Evolutionary conservation across 1,140 invertebrate genomes (phyloP).

Genomic region (Ceratosolen fusciceps): DNA sequence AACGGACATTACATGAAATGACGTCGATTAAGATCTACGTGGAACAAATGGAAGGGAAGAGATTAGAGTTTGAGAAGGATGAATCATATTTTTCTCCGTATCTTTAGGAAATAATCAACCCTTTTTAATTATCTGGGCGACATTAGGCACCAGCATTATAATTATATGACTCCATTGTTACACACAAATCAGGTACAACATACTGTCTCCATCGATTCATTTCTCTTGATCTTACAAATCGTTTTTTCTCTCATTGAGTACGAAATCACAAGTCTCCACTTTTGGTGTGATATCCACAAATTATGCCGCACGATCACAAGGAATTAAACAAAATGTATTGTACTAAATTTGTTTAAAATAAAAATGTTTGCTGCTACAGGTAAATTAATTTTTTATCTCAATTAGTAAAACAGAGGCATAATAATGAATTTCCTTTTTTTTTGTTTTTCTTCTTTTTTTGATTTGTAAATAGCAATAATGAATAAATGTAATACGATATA

Average conservation of each 20-base stretch:
- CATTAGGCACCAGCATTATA: constrained; percentile 60
- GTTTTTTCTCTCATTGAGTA: constrained; percentile 44
- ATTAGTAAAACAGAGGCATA: constrained; percentile 58
- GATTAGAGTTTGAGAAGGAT: not conserved
- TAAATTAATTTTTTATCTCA: constrained; percentile 30
- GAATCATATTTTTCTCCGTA: not conserved
- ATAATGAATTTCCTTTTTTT: too few relatives aligned
- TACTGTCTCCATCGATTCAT: constrained; percentile 54
- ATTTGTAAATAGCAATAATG: constrained; percentile 66
- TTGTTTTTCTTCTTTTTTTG: too few relatives aligned
- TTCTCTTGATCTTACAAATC: constrained; percentile 24
- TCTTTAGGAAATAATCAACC: not conserved
- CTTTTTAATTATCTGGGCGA: constrained; percentile 49
- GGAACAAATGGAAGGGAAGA: constrained; percentile 32
- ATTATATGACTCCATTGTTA: constrained; percentile 54
- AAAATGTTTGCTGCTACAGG: constrained; percentile 6
- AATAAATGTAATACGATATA: constrained; percentile 67
- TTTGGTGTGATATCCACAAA: constrained; percentile 26
- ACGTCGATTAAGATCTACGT: constrained; percentile 8
- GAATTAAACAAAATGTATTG: constrained; percentile 24
- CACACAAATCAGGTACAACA: constrained; percentile 69
- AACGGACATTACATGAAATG: constrained; percentile 16
- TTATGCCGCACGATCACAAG: constrained; percentile 38
- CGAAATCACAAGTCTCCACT: constrained; percentile 36
- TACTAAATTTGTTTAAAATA: constrained; percentile 35